phyloP scores from a whole-genome alignment of 2,888 invertebrate species.

The Merodon equestris region DNA sequence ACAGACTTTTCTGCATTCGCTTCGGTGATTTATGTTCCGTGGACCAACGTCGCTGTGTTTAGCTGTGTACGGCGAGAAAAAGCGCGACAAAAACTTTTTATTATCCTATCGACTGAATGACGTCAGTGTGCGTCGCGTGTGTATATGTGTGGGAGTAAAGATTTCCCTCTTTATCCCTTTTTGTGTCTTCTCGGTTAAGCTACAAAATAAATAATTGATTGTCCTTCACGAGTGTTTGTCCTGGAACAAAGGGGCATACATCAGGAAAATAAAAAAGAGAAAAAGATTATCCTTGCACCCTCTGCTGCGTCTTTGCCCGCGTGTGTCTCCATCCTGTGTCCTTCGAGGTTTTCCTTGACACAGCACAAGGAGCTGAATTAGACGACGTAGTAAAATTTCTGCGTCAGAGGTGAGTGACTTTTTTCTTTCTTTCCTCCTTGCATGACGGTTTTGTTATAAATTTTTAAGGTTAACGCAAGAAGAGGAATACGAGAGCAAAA shows the following conservation, averaged over 20 bases:
- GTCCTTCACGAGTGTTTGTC: slow-evolving; percentile 26
- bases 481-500: slow-evolving; percentile 4
- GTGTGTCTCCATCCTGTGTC: slow-evolving; percentile 1
- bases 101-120: slow-evolving; percentile 50
- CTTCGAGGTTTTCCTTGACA: slow-evolving; percentile 43
- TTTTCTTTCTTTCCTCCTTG: neutral
- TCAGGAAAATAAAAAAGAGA: no score
- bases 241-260: slow-evolving; percentile 16
- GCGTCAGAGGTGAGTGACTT: slow-evolving; percentile 41
- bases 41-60: no score
- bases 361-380: slow-evolving; percentile 16
- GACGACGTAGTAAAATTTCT: slow-evolving; percentile 28
- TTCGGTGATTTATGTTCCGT: no score
- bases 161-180: slow-evolving; percentile 8
- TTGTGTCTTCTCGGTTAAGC: slow-evolving; percentile 4
- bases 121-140: slow-evolving; percentile 32
- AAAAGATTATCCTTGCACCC: neutral
- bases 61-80: slow-evolving; percentile 1
- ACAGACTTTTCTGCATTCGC: slow-evolving; percentile 1
- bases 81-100: slow-evolving; percentile 18
- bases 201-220: slow-evolving; percentile 51
- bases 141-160: slow-evolving; percentile 18
- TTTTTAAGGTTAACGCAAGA: slow-evolving; percentile 4
- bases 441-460: neutral
- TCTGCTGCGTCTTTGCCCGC: slow-evolving; percentile 13